These are phyloP conservation scores for Cryptophagus acutangulus DNA, from an alignment of 2,888 invertebrate species.

Conservation along the genomic window DNA sequence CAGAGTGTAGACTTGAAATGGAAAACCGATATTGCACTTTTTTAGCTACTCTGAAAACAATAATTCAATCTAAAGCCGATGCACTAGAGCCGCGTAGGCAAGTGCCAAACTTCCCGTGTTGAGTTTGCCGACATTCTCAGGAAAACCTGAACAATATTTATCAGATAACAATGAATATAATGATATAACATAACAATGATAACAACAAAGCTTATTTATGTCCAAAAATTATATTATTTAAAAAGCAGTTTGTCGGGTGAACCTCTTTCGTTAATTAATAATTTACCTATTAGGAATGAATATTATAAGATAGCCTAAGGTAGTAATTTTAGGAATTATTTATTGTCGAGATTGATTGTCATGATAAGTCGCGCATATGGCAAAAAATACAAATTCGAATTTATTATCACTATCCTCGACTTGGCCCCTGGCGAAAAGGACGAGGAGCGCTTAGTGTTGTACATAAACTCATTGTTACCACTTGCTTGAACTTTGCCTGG, in stretches of 20 bases:
- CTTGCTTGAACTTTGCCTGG: no score
- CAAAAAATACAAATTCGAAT: background rate
- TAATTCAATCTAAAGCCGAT: no score
- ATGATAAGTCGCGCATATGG: no score
- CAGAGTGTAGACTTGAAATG: no score
- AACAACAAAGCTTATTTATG: background rate
- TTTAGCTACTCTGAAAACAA: no score
- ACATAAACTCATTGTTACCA: no score
- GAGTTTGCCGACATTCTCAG: background rate
- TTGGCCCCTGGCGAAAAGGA: no score
- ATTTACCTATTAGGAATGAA: background rate
- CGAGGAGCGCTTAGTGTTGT: no score
- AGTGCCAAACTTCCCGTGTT: background rate
- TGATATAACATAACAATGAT: background rate
- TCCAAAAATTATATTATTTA: slow-evolving; percentile 5
- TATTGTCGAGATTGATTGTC: no score
- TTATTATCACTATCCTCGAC: background rate
- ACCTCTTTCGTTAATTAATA: slow-evolving; percentile 1
- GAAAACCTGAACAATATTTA: background rate
- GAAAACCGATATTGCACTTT: no score
- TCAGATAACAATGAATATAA: background rate
- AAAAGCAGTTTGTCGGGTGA: background rate
- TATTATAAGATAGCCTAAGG: background rate
- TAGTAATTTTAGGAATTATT: no score
- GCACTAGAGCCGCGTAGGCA: no score